phyloP scores from a whole-genome alignment of 2,888 invertebrate species.

The Metacarcinus magister region DNA sequence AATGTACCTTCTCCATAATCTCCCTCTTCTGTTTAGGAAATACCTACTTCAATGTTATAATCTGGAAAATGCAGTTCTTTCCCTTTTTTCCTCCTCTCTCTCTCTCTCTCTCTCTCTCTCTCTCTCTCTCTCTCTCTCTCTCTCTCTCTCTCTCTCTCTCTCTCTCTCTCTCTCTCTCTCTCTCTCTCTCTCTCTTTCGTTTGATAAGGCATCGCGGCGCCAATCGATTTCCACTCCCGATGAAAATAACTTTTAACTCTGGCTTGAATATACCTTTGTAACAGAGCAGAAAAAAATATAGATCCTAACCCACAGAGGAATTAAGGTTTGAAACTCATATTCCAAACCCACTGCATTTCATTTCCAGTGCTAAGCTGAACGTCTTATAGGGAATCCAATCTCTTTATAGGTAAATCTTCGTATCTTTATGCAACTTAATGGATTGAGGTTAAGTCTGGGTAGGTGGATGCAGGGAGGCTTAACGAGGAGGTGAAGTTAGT shows the following conservation, averaged over 20 bases:
- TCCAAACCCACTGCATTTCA: too few species aligned
- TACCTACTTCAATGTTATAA: neutral
- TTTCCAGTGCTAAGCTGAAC: too few species aligned
- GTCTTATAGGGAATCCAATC: too few species aligned
- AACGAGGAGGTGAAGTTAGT: neutral
- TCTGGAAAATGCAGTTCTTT: neutral
- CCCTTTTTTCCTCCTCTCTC: neutral
- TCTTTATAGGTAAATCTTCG: too few species aligned
- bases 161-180: neutral
- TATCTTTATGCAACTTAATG: too few species aligned
- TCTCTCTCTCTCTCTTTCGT: neutral
- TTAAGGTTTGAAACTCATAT: too few species aligned
- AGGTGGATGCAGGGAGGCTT: neutral
- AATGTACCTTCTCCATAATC: neutral
- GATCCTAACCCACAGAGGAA: too few species aligned
- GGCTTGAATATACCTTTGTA: too few species aligned
- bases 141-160: neutral
- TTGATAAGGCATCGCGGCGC: too few species aligned
- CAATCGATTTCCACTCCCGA: too few species aligned
- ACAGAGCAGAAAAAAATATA: too few species aligned
- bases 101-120: neutral
- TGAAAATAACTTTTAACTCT: too few species aligned
- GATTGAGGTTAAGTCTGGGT: neutral
- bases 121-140: neutral
- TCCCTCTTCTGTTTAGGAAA: neutral